Percentiles rank a stretch among this genome's conserved stretches.
Conservation (phyloP, 2,113 vertebrate species). For the Oreocharis arfaki region DNA sequence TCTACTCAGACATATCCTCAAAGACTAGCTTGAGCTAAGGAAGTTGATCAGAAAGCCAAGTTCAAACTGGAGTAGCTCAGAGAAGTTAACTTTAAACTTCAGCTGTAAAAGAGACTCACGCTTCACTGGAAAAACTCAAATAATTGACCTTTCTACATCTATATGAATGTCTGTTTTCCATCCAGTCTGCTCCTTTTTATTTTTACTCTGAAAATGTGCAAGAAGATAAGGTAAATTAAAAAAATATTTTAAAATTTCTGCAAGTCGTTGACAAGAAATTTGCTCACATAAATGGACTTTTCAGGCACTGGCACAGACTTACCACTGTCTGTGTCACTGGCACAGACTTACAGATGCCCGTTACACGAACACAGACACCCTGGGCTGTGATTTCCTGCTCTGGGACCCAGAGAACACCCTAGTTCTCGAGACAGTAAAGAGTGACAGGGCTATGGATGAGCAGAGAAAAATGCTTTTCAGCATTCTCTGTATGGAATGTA, state of each 20-base stretch:
- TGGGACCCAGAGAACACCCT: neutral
- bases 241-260: neutral
- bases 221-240: neutral
- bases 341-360: neutral
- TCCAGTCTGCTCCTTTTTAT: neutral
- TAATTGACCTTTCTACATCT: neutral
- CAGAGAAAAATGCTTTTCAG: neutral
- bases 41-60: neutral
- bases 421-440: neutral
- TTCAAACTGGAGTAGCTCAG: neutral
- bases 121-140: neutral
- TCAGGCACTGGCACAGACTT: neutral
- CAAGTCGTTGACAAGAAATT: neutral
- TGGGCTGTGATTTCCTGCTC: neutral
- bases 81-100: neutral
- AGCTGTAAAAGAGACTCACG: neutral
- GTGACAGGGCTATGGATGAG: neutral
- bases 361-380: neutral
- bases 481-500: neutral
- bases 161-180: neutral
- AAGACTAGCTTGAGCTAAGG: neutral
- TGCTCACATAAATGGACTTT: neutral
- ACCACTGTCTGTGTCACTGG: too few relatives aligned
- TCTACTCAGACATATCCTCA: neutral
- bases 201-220: neutral